phyloP scores from a whole-genome alignment of 2,888 invertebrate species.

The Cepaea hortensis region DNA sequence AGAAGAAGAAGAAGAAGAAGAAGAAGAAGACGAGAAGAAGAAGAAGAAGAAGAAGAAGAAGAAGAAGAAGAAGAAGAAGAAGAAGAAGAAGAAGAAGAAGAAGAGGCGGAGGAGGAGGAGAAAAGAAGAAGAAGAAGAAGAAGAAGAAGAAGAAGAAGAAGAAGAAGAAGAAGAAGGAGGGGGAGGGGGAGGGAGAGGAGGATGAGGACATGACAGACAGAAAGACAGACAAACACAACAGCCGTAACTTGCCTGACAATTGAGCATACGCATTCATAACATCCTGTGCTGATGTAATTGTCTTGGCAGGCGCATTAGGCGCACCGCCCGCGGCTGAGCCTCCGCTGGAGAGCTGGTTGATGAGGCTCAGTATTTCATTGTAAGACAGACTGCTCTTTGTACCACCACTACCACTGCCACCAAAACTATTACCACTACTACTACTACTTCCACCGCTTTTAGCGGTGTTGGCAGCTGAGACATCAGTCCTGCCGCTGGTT shows the following conservation, averaged over 20 bases:
- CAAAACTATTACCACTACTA: neutral
- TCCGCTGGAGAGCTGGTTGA: neutral
- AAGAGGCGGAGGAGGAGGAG: too few species aligned
- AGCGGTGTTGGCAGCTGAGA: neutral
- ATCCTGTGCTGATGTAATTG: slow-evolving; percentile 22
- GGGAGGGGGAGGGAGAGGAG: too few species aligned
- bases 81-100: too few species aligned
- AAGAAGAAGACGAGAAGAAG: too few species aligned
- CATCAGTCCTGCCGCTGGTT: neutral
- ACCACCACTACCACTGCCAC: neutral
- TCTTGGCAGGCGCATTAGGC: neutral
- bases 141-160: too few species aligned
- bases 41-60: too few species aligned
- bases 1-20: too few species aligned
- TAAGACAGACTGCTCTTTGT: neutral
- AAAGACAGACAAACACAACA: neutral
- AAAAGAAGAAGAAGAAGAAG: too few species aligned
- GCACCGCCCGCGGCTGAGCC: neutral
- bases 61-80: too few species aligned
- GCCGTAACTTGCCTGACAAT: neutral
- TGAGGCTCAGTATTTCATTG: neutral
- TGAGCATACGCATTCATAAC: slow-evolving; percentile 26
- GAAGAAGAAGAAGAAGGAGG: too few species aligned
- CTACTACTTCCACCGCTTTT: neutral
- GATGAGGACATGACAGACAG: too few species aligned